Conservation (phyloP, 2,797 vertebrate species). For the Pipistrellus pygmaeus region DNA sequence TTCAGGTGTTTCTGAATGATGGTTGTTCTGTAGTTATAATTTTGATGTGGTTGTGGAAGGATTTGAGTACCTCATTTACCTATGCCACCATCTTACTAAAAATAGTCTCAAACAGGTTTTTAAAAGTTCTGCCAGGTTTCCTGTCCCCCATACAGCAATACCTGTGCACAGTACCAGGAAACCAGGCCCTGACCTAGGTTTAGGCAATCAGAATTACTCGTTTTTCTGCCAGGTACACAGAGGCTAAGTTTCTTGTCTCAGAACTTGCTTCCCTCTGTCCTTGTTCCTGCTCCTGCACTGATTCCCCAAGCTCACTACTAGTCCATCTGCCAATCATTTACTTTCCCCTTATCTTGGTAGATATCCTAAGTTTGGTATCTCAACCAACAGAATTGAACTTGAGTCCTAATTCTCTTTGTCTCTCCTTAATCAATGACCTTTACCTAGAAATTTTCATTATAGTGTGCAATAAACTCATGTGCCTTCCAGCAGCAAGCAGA, state of each 20-base stretch:
- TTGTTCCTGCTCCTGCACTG: not conserved
- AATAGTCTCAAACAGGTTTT: not conserved
- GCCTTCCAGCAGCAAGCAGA: not conserved
- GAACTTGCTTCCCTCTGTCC: not conserved
- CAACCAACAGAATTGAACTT: not conserved
- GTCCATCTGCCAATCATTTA: not conserved
- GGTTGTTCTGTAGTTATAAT: not conserved
- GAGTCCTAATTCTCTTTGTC: not conserved
- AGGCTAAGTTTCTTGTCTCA: not conserved
- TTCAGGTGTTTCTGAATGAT: not conserved
- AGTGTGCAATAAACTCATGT: not conserved
- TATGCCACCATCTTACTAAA: not conserved
- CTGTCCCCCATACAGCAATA: not conserved
- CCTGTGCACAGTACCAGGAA: not conserved
- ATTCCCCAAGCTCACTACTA: not conserved
- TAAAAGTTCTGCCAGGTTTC: conserved; percentile 6
- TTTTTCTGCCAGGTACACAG: not conserved
- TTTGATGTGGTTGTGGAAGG: not conserved
- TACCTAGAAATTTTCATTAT: not conserved
- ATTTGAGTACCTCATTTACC: not conserved
- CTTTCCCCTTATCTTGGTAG: not conserved
- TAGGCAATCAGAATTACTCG: accelerated
- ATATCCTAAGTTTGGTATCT: not conserved
- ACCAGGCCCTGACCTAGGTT: not conserved
- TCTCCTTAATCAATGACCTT: not conserved